Conservation (phyloP, 2,113 vertebrate genomes). For the Lepus americanus region DNA sequence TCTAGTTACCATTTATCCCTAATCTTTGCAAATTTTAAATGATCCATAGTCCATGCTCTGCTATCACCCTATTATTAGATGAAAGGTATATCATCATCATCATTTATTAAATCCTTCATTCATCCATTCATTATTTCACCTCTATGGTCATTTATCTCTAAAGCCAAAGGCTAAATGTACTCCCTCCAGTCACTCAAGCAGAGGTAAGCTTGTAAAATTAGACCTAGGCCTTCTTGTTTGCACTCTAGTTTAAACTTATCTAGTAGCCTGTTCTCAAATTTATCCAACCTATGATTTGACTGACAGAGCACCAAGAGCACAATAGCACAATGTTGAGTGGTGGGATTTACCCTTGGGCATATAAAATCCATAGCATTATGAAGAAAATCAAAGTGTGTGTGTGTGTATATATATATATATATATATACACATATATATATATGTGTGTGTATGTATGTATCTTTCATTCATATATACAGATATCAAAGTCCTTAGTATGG, state of each 20-base stretch:
- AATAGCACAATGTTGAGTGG: neutral
- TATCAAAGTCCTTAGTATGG: neutral
- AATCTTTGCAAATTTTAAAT: neutral
- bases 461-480: neutral
- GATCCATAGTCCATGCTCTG: neutral
- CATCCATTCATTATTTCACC: constrained; percentile 8
- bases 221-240: constrained; percentile 10
- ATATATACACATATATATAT: neutral
- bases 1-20: neutral
- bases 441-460: neutral
- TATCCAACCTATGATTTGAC: neutral
- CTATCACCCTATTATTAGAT: neutral
- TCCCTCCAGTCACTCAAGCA: neutral
- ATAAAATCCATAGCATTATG: neutral
- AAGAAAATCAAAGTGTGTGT: neutral
- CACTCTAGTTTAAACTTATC: neutral
- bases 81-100: neutral
- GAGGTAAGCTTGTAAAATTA: constrained; percentile 10
- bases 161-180: neutral
- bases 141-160: constrained; percentile 48
- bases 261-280: constrained; percentile 46
- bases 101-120: neutral
- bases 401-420: neutral
- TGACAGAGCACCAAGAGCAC: neutral
- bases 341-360: neutral